phyloP scores from a whole-genome alignment of 37 sponge, comb jelly and placozoan genomes.

The Chondrosia reniformis region DNA sequence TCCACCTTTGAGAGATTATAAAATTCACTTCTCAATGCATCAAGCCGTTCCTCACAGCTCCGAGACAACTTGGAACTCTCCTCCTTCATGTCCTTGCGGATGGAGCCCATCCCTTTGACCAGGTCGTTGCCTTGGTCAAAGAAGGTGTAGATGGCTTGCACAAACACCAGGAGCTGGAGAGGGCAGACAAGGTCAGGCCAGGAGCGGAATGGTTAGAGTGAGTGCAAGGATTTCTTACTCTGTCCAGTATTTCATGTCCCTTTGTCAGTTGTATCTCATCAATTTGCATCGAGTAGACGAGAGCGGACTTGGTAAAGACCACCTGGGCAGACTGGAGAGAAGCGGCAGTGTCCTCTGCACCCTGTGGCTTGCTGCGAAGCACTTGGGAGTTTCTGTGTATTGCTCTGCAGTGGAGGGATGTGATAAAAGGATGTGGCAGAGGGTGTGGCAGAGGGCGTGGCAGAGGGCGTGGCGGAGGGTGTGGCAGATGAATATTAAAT shows the following conservation, averaged over 20 bases:
- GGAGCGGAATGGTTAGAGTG: not conserved
- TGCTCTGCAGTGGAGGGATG: not conserved
- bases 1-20: not conserved
- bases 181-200: not conserved
- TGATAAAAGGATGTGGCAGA: not conserved
- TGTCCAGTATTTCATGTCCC: conserved; percentile 5
- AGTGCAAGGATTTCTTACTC: not conserved
- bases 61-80: not conserved
- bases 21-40: not conserved
- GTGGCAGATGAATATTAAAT: not conserved
- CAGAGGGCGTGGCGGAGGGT: not conserved
- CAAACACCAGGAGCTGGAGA: conserved; percentile 49
- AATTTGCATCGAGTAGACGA: conserved; percentile 8
- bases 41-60: not conserved
- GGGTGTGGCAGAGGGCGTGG: not conserved
- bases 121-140: conserved; percentile 69
- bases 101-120: conserved; percentile 37
- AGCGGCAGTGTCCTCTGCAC: not conserved
- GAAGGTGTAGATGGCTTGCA: conserved; percentile 56
- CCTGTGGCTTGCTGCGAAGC: not conserved
- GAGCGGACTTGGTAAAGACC: conserved; percentile 1
- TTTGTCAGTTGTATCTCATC: conserved; percentile 15
- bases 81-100: conserved; percentile 30
- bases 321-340: not conserved
- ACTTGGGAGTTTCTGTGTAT: not conserved